phyloP scores from a whole-genome alignment of 1,140 invertebrate species.

The Meloidogyne hapla region DNA sequence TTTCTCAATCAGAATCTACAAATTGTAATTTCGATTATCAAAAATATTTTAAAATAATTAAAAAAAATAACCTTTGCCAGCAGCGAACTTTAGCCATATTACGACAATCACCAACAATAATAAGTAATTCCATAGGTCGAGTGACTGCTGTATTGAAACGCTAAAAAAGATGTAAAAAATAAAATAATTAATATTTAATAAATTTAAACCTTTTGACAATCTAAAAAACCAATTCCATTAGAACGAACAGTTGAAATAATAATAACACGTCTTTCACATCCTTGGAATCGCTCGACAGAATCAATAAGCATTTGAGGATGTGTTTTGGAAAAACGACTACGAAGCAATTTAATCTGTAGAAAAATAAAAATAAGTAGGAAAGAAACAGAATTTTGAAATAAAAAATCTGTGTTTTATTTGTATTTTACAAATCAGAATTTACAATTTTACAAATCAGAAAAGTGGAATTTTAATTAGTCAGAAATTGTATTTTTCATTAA shows the following conservation, averaged over 20 bases:
- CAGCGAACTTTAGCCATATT: not conserved
- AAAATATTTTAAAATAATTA: not conserved
- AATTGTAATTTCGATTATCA: no score
- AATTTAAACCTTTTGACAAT: constrained; percentile 8
- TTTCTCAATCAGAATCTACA: no score
- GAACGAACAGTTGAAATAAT: constrained; percentile 38
- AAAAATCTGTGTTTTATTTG: no score
- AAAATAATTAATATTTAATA: not conserved
- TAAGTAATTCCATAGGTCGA: constrained; percentile 39
- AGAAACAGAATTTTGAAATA: no score
- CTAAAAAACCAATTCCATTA: constrained; percentile 12
- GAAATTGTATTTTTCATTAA: no score
- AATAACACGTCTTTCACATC: constrained; percentile 41
- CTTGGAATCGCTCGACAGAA: constrained; percentile 37
- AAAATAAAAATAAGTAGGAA: not conserved
- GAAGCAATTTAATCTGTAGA: not conserved
- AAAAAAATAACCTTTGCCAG: constrained; percentile 17
- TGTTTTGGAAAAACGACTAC: not conserved
- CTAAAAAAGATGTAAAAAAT: constrained; percentile 24
- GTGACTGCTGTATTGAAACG: constrained; percentile 42
- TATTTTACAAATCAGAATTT: no score
- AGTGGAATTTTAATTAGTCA: no score
- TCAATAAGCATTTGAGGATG: constrained; percentile 34
- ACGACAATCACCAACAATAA: constrained; percentile 29
- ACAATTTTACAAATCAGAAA: no score